Evolutionary conservation across 2,797 vertebrate species (phyloP), one percentile per base, ranked within the genome.

Genomic region (Malurus splendens): DNA sequence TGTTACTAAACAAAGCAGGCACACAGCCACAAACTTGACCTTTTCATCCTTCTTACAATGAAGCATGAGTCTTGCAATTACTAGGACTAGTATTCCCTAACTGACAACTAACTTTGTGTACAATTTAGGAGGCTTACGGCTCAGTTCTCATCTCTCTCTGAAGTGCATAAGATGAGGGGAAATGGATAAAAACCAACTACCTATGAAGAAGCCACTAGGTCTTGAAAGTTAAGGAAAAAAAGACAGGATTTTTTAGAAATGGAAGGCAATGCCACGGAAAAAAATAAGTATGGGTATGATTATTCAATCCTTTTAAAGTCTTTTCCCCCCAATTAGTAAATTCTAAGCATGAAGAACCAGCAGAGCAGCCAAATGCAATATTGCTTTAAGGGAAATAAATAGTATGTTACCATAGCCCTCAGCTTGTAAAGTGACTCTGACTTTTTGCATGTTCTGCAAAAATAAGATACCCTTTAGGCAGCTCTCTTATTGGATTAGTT

Each of bases 401-500:
- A 54, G 45, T 27, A 44, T 39, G 42, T 59, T 79, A 91, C 76
- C 36, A 67, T 25, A 90, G 48, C 75, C 61, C 25, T 75, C 66
- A 67, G 74, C 52, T 64, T 76, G 48, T 51, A 70, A 92, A 90
- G 85, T 50, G 55, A 64, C 67, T 87, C 54, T 39, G 82, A 80
- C 42, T 86, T 94, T 75, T 59, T 41, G 72, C 76, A 45, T 25
- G 30, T 78, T 79, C 82, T 91, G 86, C 89, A 92, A 91, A 94
- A 96, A 73, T 19, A 61, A 64, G 73, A 55, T 71, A 92, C 30
- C 68, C 78, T 67, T 82, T 70, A 77, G 80, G 76, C 33, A 86
- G 64, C 25, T 73, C 65, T 90, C 73, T 62, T 90, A 84, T 86
- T 57, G 41, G 68, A 73, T 47, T 71, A 3, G 14, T 83, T 89